A percentile compares a stretch with the other conserved stretches of the same genome.
These are phyloP conservation scores for Lissonota sp. DNA, from an alignment of 2,888 invertebrate genomes.

Conservation along the genomic window DNA sequence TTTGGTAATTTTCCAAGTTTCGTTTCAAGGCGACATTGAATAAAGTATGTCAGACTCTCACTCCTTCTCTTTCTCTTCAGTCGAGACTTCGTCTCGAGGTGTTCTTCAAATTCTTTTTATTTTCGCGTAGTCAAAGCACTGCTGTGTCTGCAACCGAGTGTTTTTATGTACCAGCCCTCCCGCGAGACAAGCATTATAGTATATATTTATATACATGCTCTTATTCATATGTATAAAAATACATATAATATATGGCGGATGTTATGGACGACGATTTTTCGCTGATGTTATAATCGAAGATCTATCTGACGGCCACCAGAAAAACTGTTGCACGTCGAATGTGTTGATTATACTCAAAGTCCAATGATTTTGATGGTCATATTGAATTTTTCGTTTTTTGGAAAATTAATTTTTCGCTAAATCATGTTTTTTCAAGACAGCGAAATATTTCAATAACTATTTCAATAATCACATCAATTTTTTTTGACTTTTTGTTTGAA, in stretches of 20 bases:
- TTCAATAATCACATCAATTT: neutral
- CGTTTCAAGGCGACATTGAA: conserved; percentile 44
- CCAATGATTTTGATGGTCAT: conserved; percentile 1
- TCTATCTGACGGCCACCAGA: no score
- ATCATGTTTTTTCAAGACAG: no score
- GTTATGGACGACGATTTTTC: no score
- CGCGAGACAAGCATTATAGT: neutral
- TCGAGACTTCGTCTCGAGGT: neutral
- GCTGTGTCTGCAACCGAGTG: conserved; percentile 45
- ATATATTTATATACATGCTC: neutral
- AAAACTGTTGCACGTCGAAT: no score
- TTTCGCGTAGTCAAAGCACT: conserved; percentile 57
- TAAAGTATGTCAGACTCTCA: conserved; percentile 33
- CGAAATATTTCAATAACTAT: no score
- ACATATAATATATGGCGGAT: no score
- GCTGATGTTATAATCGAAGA: no score
- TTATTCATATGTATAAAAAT: neutral
- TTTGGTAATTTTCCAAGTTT: neutral
- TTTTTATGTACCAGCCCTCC: neutral
- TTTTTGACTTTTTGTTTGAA: neutral
- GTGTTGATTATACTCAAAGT: no score
- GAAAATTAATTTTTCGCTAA: no score
- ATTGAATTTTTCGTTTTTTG: neutral
- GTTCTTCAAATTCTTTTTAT: conserved; percentile 39
- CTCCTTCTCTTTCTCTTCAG: neutral